phyloP scores from a whole-genome alignment of 2,888 invertebrate genomes.

The Spodoptera picta region DNA sequence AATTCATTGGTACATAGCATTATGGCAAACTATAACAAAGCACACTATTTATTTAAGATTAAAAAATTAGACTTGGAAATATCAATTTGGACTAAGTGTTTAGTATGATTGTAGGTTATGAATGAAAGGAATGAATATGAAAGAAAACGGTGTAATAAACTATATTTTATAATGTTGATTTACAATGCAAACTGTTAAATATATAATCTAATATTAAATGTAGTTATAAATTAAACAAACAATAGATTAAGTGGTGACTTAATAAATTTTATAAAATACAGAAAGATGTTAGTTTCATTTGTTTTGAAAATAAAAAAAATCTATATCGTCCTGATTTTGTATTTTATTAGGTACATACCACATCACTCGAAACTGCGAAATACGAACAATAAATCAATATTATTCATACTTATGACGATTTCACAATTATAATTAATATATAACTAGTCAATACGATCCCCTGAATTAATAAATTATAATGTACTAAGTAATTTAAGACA shows the following conservation, averaged over 20 bases:
- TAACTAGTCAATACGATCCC: constrained; percentile 30
- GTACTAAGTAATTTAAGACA: constrained; percentile 23
- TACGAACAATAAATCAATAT: constrained; percentile 11
- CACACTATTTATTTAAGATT: no score
- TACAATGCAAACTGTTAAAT: constrained; percentile 36
- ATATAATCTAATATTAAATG: constrained; percentile 13
- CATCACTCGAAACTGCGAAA: constrained; percentile 8
- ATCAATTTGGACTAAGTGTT: no score
- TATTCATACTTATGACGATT: constrained; percentile 10
- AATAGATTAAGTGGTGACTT: constrained; percentile 29
- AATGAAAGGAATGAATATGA: neutral
- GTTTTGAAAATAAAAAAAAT: constrained; percentile 8
- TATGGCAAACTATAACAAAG: no score
- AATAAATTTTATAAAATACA: constrained; percentile 23
- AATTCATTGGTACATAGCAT: no score
- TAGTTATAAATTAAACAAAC: constrained; percentile 27
- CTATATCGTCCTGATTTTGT: constrained; percentile 1
- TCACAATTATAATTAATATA: constrained; percentile 11
- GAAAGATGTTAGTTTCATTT: constrained; percentile 7
- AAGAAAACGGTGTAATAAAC: neutral
- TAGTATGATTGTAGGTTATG: neutral
- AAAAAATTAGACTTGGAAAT: no score
- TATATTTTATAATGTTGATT: constrained; percentile 18
- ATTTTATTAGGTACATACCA: constrained; percentile 24
- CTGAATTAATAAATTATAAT: constrained; percentile 15